Percentiles rank a stretch among this genome's conserved stretches.
These are phyloP conservation scores for Upupa epops DNA, from an alignment of 2,113 vertebrate species.

Conservation along the genomic window DNA sequence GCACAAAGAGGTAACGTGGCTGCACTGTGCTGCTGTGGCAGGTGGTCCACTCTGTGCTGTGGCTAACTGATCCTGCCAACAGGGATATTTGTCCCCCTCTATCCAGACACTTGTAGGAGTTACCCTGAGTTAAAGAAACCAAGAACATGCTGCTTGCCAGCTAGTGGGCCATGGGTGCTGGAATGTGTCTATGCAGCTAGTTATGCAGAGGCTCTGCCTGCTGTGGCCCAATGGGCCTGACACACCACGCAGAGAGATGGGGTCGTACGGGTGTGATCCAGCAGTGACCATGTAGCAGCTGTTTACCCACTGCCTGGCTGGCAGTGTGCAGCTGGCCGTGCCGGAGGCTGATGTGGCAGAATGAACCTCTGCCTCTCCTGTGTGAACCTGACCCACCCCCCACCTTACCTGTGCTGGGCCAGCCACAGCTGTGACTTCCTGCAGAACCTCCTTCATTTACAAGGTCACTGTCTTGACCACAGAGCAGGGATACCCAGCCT, in stretches of 20 bases:
- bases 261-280: neutral
- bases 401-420: neutral
- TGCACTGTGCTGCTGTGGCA: neutral
- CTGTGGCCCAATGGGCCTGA: neutral
- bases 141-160: neutral
- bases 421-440: neutral
- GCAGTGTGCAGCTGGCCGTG: neutral
- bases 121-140: neutral
- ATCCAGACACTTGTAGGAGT: neutral
- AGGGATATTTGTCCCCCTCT: neutral
- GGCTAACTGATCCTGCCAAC: neutral
- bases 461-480: neutral
- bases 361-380: neutral
- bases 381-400: neutral
- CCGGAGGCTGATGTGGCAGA: neutral
- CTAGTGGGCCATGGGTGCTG: neutral
- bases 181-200: neutral
- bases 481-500: neutral
- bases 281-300: neutral
- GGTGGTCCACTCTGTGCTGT: neutral
- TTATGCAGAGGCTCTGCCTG: neutral
- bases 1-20: conserved; percentile 90
- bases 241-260: neutral
- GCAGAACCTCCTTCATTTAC: neutral
- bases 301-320: neutral